These are phyloP conservation scores for Arctia plantaginis DNA, from an alignment of 2,888 invertebrate species.

Conservation along the genomic window DNA sequence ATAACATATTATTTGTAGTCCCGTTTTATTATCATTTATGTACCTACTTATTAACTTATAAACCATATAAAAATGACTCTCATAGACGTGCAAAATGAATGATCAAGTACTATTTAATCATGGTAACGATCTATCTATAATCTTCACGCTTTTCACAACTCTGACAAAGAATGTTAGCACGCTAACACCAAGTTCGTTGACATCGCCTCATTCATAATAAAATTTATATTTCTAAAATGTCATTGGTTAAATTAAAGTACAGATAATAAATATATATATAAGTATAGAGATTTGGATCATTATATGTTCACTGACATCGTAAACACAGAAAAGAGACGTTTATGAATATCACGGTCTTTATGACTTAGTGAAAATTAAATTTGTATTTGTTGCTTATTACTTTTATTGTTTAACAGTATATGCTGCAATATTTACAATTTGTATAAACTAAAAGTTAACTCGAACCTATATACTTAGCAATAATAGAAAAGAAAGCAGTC, in stretches of 20 bases:
- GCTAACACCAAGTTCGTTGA: not conserved
- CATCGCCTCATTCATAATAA: not conserved
- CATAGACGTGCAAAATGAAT: not conserved
- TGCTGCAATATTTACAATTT: not conserved
- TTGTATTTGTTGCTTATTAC: not conserved
- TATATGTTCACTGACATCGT: not conserved
- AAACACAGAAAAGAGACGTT: not conserved
- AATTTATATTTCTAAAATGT: not conserved
- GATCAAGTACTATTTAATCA: not conserved
- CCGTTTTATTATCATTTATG: too few species aligned
- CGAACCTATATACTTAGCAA: too few species aligned
- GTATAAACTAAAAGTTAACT: too few species aligned
- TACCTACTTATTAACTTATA: too few species aligned
- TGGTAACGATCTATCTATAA: not conserved
- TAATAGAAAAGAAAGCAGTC: too few species aligned
- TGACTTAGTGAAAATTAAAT: too few species aligned
- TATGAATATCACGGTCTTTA: not conserved
- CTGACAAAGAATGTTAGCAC: constrained; percentile 7
- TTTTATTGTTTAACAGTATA: constrained; percentile 1
- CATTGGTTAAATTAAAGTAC: not conserved
- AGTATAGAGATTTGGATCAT: not conserved
- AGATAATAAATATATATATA: not conserved
- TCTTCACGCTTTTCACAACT: constrained; percentile 11
- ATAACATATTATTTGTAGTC: too few species aligned
- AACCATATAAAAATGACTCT: not conserved